A percentile compares a stretch with the other conserved stretches of the same genome.
These are phyloP conservation scores for Anas acuta DNA, from an alignment of 2,797 vertebrate species.

Conservation along the genomic window DNA sequence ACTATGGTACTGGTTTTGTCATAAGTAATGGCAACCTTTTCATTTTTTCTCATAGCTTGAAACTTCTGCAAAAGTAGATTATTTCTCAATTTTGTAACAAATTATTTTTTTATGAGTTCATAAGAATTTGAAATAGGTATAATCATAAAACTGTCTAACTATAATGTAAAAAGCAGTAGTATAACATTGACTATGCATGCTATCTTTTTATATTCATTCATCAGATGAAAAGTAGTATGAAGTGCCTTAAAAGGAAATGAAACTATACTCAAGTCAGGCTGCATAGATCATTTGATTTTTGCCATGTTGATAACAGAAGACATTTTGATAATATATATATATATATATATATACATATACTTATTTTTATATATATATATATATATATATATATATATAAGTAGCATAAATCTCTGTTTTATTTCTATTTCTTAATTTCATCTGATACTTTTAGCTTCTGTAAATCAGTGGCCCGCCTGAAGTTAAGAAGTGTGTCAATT, in stretches of 20 bases:
- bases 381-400: neutral
- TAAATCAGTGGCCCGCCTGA: neutral
- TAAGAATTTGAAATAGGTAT: neutral
- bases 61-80: neutral
- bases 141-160: neutral
- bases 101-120: no score
- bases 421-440: neutral
- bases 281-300: neutral
- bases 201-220: neutral
- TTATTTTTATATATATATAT: no score
- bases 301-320: neutral
- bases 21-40: fast-evolving
- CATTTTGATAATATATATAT: neutral
- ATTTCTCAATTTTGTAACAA: neutral
- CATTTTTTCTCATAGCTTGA: neutral
- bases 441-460: neutral
- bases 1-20: neutral
- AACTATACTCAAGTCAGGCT: neutral
- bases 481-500: neutral
- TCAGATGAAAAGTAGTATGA: neutral
- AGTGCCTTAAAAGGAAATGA: neutral
- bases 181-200: neutral
- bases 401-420: neutral
- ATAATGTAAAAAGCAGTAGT: neutral
- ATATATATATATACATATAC: no score